Evolutionary conservation across 1,140 invertebrate species (phyloP).

Genomic region (Mesaphorura yosii): DNA sequence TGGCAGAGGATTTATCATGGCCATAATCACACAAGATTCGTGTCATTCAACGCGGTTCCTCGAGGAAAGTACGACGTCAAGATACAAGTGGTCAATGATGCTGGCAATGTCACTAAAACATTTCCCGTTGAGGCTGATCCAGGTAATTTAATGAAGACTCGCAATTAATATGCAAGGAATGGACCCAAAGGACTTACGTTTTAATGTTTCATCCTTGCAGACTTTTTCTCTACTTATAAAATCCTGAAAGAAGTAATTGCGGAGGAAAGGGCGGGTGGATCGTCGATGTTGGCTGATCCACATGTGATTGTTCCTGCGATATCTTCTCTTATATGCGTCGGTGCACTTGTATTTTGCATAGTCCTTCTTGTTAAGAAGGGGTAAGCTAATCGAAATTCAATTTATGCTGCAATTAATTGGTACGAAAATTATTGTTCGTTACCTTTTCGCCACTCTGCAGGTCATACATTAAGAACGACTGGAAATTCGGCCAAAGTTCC

Average conservation of each 20-base stretch:
- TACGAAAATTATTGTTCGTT: too few species aligned
- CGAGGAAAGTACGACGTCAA: conserved; percentile 14
- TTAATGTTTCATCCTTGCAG: conserved; percentile 6
- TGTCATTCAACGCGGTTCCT: conserved; percentile 4
- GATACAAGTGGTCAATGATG: conserved; percentile 24
- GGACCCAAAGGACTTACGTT: neutral
- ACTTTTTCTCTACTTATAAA: conserved; percentile 28
- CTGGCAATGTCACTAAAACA: conserved; percentile 9
- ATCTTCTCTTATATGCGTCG: conserved; percentile 24
- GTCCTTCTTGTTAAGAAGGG: conserved; percentile 21
- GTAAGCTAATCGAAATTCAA: conserved; percentile 5
- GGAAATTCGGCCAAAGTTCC: conserved; percentile 20
- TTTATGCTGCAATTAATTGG: neutral
- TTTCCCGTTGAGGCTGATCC: conserved; percentile 22
- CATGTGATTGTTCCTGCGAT: conserved; percentile 29
- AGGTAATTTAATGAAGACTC: too few species aligned
- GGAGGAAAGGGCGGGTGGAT: conserved; percentile 7
- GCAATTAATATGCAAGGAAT: neutral
- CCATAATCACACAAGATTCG: conserved; percentile 14
- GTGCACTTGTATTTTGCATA: conserved; percentile 23
- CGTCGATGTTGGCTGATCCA: conserved; percentile 16
- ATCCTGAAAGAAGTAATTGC: conserved; percentile 11
- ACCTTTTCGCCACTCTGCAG: conserved; percentile 5
- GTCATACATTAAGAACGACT: conserved; percentile 9
- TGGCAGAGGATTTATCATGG: conserved; percentile 20